These are phyloP conservation scores for Ispidina picta DNA, from an alignment of 2,797 vertebrate species.

Conservation along the genomic window DNA sequence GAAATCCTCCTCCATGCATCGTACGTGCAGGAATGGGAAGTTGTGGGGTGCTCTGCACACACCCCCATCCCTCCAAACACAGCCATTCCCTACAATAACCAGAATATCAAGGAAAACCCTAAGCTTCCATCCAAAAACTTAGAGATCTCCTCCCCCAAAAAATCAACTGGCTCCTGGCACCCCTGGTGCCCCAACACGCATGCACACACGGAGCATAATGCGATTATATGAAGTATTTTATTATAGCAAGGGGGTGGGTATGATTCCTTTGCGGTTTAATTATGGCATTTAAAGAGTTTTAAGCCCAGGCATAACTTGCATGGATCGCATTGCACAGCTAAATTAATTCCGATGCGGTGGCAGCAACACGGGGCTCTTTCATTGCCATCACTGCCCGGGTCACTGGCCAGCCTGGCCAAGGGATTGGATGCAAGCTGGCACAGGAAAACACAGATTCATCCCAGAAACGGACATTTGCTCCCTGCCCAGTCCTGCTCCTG, in stretches of 20 bases:
- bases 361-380: constrained; percentile 29
- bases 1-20: not conserved
- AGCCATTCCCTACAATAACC: not conserved
- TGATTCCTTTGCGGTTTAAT: constrained; percentile 68
- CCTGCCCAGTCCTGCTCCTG: not conserved
- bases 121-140: not conserved
- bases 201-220: not conserved
- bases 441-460: not conserved
- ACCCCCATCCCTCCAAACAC: not conserved
- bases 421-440: rapidly evolving
- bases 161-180: not conserved
- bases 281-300: constrained; percentile 57
- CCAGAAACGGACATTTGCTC: not conserved
- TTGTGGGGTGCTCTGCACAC: not conserved
- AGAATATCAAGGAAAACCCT: not conserved
- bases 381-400: not conserved
- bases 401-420: not conserved
- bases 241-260: constrained; percentile 55
- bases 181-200: not conserved
- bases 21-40: rapidly evolving
- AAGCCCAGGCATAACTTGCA: constrained; percentile 59
- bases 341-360: constrained; percentile 18
- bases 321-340: constrained; percentile 27
- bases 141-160: not conserved
- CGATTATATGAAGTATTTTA: constrained; percentile 72